Percentiles rank a stretch among this genome's conserved stretches.
Evolutionary conservation across 37 sponge, comb jelly and placozoan species (phyloP).

Genomic region (Geodia barretti): DNA sequence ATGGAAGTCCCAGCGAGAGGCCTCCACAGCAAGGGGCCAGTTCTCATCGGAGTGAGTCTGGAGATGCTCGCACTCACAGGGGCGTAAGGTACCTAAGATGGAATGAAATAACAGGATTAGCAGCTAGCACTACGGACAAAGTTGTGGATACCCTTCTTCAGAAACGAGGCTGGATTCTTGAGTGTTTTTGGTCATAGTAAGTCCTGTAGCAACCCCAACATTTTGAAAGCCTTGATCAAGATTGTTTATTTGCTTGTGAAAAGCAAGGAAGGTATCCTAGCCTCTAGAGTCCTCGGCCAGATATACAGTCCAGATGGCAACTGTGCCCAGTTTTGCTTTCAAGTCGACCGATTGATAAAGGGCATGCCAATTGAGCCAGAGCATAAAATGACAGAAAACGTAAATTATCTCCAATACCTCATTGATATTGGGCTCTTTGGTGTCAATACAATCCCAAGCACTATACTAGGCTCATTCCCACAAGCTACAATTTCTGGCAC

Average conservation of each 20-base stretch:
- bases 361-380: no score
- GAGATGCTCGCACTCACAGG: background rate
- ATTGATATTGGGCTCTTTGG: constrained; percentile 39
- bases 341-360: constrained; percentile 18
- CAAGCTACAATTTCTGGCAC: constrained; percentile 6
- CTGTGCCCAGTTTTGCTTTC: constrained; percentile 15
- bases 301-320: constrained; percentile 8
- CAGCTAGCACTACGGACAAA: background rate
- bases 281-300: constrained; percentile 26
- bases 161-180: constrained; percentile 40
- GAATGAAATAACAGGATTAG: background rate
- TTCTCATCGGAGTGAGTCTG: no score
- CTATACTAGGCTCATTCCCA: constrained; percentile 19
- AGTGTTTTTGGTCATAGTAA: constrained; percentile 1
- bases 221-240: constrained; percentile 39
- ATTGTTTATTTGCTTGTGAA: constrained; percentile 26
- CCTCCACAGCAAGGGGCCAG: no score
- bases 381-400: no score
- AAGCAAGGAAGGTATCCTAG: background rate
- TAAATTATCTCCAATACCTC: constrained; percentile 11
- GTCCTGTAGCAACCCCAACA: constrained; percentile 4
- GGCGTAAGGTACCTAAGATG: background rate
- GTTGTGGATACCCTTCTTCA: background rate
- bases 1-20: no score
- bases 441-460: constrained; percentile 5